phyloP scores from a whole-genome alignment of 2,797 vertebrate genomes.

The Lagodon rhomboides region DNA sequence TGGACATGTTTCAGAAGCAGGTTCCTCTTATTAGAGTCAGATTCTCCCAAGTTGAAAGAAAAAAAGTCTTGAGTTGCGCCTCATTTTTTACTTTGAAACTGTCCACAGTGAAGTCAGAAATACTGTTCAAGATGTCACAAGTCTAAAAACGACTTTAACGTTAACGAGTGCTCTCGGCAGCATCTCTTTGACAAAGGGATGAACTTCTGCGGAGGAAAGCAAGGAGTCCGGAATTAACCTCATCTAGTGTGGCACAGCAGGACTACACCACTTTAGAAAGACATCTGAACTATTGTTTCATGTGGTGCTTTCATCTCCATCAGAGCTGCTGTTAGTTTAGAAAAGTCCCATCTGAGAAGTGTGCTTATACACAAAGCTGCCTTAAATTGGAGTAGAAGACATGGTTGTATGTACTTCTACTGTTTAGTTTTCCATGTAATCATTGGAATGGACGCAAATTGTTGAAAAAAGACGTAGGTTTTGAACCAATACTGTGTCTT shows the following conservation, averaged over 20 bases:
- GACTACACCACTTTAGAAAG: conserved; percentile 32
- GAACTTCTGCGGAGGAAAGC: conserved; percentile 34
- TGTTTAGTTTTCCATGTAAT: not conserved
- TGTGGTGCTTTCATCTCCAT: conserved; percentile 14
- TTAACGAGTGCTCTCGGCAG: not conserved
- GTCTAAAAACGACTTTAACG: not conserved
- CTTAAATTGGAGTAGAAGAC: not conserved
- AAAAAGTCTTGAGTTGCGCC: conserved; percentile 9
- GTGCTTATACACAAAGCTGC: conserved; percentile 48
- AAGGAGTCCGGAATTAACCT: conserved; percentile 15
- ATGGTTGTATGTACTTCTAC: not conserved
- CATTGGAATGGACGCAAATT: not conserved
- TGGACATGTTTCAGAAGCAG: not conserved
- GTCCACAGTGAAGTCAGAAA: conserved; percentile 37
- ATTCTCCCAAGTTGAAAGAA: not conserved
- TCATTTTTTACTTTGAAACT: conserved; percentile 27
- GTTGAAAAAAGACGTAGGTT: not conserved
- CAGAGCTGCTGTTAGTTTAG: conserved; percentile 8
- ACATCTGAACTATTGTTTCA: conserved; percentile 18
- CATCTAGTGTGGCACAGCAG: conserved; percentile 11
- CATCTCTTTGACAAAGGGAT: conserved; percentile 17
- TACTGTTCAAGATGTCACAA: conserved; percentile 42
- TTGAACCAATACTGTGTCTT: not conserved
- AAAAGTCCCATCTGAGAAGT: conserved; percentile 12
- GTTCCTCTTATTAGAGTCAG: not conserved